Evolutionary conservation across 2,888 invertebrate genomes (phyloP), one percentile per base, ranked within the genome.

Genomic region (Litoditis marina): DNA sequence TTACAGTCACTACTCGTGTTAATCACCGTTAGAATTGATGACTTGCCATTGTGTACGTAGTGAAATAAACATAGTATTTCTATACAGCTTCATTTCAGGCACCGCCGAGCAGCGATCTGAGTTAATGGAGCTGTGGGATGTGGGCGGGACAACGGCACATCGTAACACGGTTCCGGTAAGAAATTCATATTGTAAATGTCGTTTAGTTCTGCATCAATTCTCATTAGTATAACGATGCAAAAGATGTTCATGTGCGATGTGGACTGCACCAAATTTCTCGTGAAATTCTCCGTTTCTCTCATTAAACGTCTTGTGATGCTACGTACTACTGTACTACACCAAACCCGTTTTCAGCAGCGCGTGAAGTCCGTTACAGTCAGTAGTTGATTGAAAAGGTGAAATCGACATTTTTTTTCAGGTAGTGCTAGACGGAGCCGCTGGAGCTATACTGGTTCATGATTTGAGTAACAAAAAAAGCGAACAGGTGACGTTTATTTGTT

Each of bases 391-490:
- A n/a, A n/a, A n/a, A n/a, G n/a, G n/a, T n/a, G n/a, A n/a, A n/a
- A 19, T 47, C 11, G 19, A 11, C 19, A 19, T 47, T 11, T 8
- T 11, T 27, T 13, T 51, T 34, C 31, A 32, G 52, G 92, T 95
- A 1, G 96, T 96, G 85, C 95, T 95, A 85, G 90, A 91, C 81
- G 90, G 92, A 32, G 79, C 76, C 0, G 91, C 95, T 86, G 98
- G 95, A 87, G 90, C 95, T 36, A 92, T 98, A 77, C 86, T 98
- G 66, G 94, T 96, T 1, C 95, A 98, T 84, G 98, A 98, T 86
- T 86, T 96, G 79, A 92, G 92, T 5, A 98, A 98, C 84, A 88
- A 92, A 71, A 95, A 95, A 84, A 94, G 94, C 59, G 92, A 95
- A 84, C 88, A 71, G 64, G 68, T 69, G 7, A 19, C 39, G 39